Percentiles rank a stretch among this genome's conserved stretches.
These are phyloP conservation scores for Archilochus colubris DNA, from an alignment of 2,113 vertebrate genomes.

Conservation along the genomic window DNA sequence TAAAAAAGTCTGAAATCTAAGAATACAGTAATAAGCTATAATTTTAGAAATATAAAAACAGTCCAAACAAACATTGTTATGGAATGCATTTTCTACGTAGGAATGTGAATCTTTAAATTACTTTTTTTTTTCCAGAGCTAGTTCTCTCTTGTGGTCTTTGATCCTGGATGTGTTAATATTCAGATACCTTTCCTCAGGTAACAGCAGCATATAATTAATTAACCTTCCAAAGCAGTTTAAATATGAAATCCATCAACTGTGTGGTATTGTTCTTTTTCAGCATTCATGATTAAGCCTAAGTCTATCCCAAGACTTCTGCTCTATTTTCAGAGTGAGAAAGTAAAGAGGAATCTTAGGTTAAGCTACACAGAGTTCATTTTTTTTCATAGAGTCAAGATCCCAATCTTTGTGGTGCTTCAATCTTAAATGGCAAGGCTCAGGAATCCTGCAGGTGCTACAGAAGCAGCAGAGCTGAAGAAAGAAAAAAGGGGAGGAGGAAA, in stretches of 20 bases:
- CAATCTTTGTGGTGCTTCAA: background rate
- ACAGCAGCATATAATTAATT: background rate
- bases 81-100: conserved; percentile 63
- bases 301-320: background rate
- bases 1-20: conserved; percentile 64
- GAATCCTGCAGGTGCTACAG: background rate
- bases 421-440: background rate
- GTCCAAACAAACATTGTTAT: conserved; percentile 58
- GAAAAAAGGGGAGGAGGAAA: background rate
- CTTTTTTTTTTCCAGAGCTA: background rate
- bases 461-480: background rate
- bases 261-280: background rate
- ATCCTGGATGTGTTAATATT: background rate
- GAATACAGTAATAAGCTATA: conserved; percentile 57
- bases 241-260: background rate
- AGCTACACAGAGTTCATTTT: background rate
- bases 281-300: background rate
- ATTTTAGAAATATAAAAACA: conserved; percentile 61
- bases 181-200: background rate
- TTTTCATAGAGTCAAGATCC: background rate
- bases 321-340: background rate
- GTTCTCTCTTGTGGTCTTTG: background rate
- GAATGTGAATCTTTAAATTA: background rate
- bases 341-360: background rate
- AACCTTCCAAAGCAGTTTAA: conserved; percentile 1